Base-by-base conservation (phyloP, 2,888 invertebrate genomes). In the Merodon equestris region DNA sequence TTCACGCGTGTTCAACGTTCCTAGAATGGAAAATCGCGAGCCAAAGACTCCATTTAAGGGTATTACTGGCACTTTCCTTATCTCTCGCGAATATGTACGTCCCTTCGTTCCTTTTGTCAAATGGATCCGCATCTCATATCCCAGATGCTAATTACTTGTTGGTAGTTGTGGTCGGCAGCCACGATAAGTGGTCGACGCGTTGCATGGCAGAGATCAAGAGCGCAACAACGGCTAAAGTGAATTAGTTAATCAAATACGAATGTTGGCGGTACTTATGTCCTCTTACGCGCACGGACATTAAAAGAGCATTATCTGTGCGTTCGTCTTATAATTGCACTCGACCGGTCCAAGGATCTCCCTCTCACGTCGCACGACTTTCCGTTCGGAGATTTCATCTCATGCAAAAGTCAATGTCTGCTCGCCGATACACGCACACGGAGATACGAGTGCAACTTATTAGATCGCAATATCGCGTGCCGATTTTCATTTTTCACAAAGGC, bases 191-290 rank as follows among this genome's bases (percentile, higher is more conserved):
- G 67, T 60, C 56, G 44, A 27, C 40, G 51, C 27, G 3, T 10
- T 36, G 14, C n/a, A 40, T n/a, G 17, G 40, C 13, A 44, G 14
- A 61, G 48, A 68, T 63, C 75, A 70, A 63, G 63, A 57, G 18
- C 47, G 34, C 48, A 61, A n/a, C 34, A 14, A 44, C 51, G 67
- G 40, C 18, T 58, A 51, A 73, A 61, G 53, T 67, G 67, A 73
- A 77, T 77, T 77, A 77, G 73, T 68, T 77, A 73, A 77, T 77
- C 77, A 77, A 77, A 77, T 73, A 77, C 27, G 58, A 73, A 77
- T 61, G 77, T 66, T n/a, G 77, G 72, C 48, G 63, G 77, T 72
- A 63, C 67, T 61, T 63, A 63, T n/a, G 19, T 64, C 57, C 60
- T 60, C 57, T 61, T 27, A 51, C 58, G 77, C 67, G 48, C 61